Percentiles rank a stretch among this genome's conserved stretches.
Evolutionary conservation across 2,797 vertebrate species (phyloP).

Genomic region (Acanthurus tractus): DNA sequence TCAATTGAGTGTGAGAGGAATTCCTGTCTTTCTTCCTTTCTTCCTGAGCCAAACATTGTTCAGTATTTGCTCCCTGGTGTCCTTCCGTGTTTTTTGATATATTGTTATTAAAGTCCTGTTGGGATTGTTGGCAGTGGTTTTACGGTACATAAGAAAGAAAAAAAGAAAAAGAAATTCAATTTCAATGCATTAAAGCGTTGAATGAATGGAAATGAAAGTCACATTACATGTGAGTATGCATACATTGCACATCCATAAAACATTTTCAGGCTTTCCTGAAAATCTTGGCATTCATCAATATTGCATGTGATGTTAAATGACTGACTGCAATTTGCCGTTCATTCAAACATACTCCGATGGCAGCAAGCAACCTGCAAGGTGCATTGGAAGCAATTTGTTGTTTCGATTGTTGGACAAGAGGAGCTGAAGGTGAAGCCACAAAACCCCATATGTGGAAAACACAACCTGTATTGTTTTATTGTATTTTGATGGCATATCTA

Average conservation of each 20-base stretch:
- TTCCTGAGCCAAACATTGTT: constrained; percentile 42
- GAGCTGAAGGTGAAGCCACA: too few relatives aligned
- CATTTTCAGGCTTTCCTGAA: too few relatives aligned
- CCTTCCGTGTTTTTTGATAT: constrained; percentile 24
- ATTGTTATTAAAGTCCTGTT: constrained; percentile 33
- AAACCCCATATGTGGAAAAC: too few relatives aligned
- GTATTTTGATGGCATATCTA: too few relatives aligned
- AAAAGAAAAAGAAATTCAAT: constrained; percentile 12
- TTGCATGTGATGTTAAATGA: too few relatives aligned
- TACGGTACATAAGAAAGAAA: not conserved
- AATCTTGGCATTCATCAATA: not conserved
- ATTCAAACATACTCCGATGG: too few relatives aligned
- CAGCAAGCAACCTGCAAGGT: too few relatives aligned
- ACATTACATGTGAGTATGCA: not conserved
- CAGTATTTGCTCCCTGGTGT: constrained; percentile 37
- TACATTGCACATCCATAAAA: not conserved
- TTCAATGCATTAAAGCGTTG: constrained; percentile 22
- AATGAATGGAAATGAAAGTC: constrained; percentile 14
- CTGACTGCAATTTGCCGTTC: too few relatives aligned
- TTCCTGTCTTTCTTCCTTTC: constrained; percentile 23
- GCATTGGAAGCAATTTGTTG: too few relatives aligned
- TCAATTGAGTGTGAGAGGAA: constrained; percentile 47
- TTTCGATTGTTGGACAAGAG: too few relatives aligned
- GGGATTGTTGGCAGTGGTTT: constrained; percentile 25
- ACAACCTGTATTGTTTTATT: too few relatives aligned